Conservation (phyloP, 2,797 vertebrate genomes). For the Anableps anableps region DNA sequence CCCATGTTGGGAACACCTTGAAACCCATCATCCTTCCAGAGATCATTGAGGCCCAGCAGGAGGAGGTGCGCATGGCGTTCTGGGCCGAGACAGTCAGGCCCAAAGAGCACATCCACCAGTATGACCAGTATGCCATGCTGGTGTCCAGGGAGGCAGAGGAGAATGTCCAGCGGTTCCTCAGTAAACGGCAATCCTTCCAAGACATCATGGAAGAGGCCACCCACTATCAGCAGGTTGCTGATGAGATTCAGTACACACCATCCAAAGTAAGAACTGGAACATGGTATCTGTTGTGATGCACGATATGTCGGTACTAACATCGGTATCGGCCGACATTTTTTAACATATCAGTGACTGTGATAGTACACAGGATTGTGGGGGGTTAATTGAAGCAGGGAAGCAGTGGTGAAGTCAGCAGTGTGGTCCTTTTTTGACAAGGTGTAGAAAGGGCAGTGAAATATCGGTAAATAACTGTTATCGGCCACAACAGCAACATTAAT, state of each 20-base stretch:
- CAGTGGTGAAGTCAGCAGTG: too few relatives aligned
- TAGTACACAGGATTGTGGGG: too few relatives aligned
- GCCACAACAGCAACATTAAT: too few relatives aligned
- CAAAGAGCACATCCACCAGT: constrained; percentile 79
- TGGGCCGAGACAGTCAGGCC: constrained; percentile 79
- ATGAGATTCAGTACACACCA: constrained; percentile 85
- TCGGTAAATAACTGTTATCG: too few relatives aligned
- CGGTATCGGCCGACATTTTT: not conserved
- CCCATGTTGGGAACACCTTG: constrained; percentile 66
- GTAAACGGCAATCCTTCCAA: constrained; percentile 81
- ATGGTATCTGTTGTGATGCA: too few relatives aligned
- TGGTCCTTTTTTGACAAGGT: too few relatives aligned
- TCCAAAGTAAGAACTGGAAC: constrained; percentile 77
- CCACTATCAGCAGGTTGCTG: constrained; percentile 82
- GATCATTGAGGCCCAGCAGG: constrained; percentile 80
- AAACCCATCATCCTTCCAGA: constrained; percentile 87
- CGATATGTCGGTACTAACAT: too few relatives aligned
- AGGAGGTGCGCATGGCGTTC: constrained; percentile 79
- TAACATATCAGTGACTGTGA: too few relatives aligned
- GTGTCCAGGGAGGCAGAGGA: constrained; percentile 83
- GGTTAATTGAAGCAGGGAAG: too few relatives aligned
- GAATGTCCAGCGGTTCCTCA: constrained; percentile 84
- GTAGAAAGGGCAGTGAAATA: too few relatives aligned
- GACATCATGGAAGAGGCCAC: constrained; percentile 83
- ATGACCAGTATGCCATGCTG: constrained; percentile 85